phyloP scores from a whole-genome alignment of 1,140 invertebrate species.

The Capitella teleta region DNA sequence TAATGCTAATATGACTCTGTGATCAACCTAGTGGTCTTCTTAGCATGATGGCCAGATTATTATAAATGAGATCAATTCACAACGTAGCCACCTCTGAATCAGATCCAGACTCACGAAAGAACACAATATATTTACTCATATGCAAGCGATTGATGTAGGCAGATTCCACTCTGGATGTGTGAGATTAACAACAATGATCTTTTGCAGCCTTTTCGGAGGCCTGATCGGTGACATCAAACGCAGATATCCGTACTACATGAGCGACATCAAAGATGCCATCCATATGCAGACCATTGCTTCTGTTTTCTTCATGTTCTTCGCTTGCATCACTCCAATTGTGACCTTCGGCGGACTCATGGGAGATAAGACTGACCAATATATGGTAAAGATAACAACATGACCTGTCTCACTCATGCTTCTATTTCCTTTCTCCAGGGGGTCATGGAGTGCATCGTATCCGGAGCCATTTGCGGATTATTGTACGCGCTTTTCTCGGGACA shows the following conservation, averaged over 20 bases:
- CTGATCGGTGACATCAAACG: slow-evolving; percentile 81
- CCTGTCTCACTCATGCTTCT: background rate
- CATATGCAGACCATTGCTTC: slow-evolving; percentile 89
- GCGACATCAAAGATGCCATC: slow-evolving; percentile 67
- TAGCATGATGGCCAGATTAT: too few relatives aligned
- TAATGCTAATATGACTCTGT: too few relatives aligned
- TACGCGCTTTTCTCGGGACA: slow-evolving; percentile 44
- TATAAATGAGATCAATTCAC: too few relatives aligned
- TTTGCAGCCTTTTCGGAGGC: slow-evolving; percentile 63
- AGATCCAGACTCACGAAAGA: too few relatives aligned
- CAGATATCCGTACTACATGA: slow-evolving; percentile 66
- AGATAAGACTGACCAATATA: slow-evolving; percentile 26
- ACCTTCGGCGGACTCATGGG: slow-evolving; percentile 74
- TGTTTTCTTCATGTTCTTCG: slow-evolving; percentile 95
- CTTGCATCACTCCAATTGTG: slow-evolving; percentile 95
- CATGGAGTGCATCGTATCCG: slow-evolving; percentile 46
- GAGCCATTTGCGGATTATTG: slow-evolving; percentile 49
- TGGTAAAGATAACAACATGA: slow-evolving; percentile 15
- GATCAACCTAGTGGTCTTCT: too few relatives aligned
- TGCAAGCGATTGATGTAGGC: too few relatives aligned
- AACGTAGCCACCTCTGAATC: too few relatives aligned
- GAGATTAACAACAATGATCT: too few relatives aligned
- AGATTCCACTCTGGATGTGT: too few relatives aligned
- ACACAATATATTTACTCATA: too few relatives aligned
- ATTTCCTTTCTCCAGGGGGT: slow-evolving; percentile 21